Base-by-base conservation (phyloP, 2,797 vertebrate genomes). In the Silurus aristotelis region DNA sequence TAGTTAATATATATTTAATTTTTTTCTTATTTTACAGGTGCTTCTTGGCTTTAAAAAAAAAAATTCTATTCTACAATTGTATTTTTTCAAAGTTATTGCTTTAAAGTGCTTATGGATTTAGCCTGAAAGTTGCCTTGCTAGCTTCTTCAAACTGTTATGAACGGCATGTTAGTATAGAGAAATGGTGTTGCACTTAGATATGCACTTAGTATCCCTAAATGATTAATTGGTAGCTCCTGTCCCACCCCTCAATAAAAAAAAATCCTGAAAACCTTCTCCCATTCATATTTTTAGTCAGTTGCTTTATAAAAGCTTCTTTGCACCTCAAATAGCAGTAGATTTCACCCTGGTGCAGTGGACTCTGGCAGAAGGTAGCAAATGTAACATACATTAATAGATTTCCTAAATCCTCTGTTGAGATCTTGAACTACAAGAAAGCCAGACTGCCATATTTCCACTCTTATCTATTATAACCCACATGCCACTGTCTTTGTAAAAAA, bases 391-490 rank as follows among this genome's bases (percentile, higher is more conserved):
- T 80, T 72, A 15, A 43, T 3, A 61, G 56, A 84, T 43, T 60
- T 46, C 43, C 25, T 61, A n/a, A 63, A 17, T 27, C n/a, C n/a
- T 70, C 55, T 61, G 9, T n/a, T 63, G 58, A 85, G 38, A 52
- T 17, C 58, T 63, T 56, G 20, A 80, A 85, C 77, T n/a, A 19
- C 6, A 4, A 31, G 63, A 81, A 43, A 60, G 27, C 9, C 80
- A 82, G 61, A 22, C 46, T 43, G 13, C 48, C n/a, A 85, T 48
- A 67, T 60, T 61, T 55, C 6, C 19, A 43, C 64, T 80, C 52
- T 86, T 86, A 17, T 68, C 52, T 68, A n/a, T 68, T 46, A 76
- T 76, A 48, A 68, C 64, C 17, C 38, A 86, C 68, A 81, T 38
- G 27, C 60, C 80, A 38, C 48, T 19, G n/a, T n/a, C 19, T 80